phyloP scores from a whole-genome alignment of 2,797 vertebrate species.

The Fistularia tabacaria region DNA sequence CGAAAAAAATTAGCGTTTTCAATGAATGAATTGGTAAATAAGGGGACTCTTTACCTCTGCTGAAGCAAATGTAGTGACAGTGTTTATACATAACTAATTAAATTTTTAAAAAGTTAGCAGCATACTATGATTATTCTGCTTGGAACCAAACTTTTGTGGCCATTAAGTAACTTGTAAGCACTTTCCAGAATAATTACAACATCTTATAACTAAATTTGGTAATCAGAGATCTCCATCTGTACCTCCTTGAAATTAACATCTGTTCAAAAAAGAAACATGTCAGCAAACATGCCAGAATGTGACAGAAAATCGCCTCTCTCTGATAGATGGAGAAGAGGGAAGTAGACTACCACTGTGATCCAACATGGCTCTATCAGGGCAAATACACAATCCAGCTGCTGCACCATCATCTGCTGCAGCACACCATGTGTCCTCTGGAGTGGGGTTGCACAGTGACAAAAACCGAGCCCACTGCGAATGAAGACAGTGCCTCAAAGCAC shows the following conservation, averaged over 20 bases:
- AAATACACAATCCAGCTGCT: conserved; percentile 68
- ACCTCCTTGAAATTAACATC: conserved; percentile 63
- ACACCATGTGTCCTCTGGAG: conserved; percentile 61
- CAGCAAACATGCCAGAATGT: conserved; percentile 66
- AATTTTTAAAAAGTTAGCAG: no score
- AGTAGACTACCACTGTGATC: conserved; percentile 78
- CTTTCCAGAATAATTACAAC: conserved; percentile 22
- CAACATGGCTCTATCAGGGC: conserved; percentile 72
- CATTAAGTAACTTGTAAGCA: background rate
- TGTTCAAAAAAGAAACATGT: conserved; percentile 70
- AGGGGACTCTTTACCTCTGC: background rate
- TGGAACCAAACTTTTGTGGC: background rate
- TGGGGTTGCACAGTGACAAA: conserved; percentile 57
- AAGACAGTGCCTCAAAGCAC: conserved; percentile 71
- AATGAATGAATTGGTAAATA: background rate
- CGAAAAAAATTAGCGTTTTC: background rate
- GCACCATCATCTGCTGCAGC: conserved; percentile 59
- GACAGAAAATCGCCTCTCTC: conserved; percentile 72
- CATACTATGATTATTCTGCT: no score
- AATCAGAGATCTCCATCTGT: conserved; percentile 64
- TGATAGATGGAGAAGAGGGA: conserved; percentile 72
- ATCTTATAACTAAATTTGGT: conserved; percentile 51
- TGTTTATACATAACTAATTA: no score
- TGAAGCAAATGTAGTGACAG: background rate
- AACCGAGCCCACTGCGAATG: conserved; percentile 71